These are phyloP conservation scores for Cosmopolites sordidus DNA, from an alignment of 2,888 invertebrate species.

Conservation along the genomic window DNA sequence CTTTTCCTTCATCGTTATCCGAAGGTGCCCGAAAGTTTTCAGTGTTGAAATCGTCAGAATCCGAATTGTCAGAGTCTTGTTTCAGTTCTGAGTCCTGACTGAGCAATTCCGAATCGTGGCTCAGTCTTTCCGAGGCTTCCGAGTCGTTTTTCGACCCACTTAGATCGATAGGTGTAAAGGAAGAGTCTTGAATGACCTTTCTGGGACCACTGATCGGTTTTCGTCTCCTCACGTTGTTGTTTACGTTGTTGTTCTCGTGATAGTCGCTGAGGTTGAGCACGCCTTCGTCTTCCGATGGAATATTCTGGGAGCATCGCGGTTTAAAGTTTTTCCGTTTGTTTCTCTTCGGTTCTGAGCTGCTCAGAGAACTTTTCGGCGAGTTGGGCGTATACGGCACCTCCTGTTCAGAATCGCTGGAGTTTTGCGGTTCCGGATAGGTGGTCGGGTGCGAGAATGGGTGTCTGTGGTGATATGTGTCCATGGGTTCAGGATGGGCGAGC, in stretches of 20 bases:
- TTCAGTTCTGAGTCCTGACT: constrained; percentile 22
- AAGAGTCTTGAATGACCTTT: constrained; percentile 36
- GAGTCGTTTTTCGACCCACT: constrained; percentile 34
- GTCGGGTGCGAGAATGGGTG: constrained; percentile 24
- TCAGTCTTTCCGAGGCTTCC: constrained; percentile 39
- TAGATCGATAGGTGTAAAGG: constrained; percentile 44
- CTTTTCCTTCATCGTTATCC: constrained; percentile 48
- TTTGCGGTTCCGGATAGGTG: constrained; percentile 42
- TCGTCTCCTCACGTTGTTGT: constrained; percentile 39
- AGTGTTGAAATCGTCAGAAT: constrained; percentile 38
- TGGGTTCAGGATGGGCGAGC: constrained; percentile 39
- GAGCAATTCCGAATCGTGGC: constrained; percentile 19
- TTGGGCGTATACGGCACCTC: constrained; percentile 33
- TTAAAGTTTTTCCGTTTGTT: constrained; percentile 77
- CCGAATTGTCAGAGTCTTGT: constrained; percentile 39
- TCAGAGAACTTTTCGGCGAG: constrained; percentile 33
- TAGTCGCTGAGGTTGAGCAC: constrained; percentile 33
- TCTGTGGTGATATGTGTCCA: constrained; percentile 40
- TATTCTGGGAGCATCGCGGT: constrained; percentile 60
- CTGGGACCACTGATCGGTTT: constrained; percentile 39
- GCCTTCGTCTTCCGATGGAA: constrained; percentile 30
- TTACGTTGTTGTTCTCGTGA: constrained; percentile 43
- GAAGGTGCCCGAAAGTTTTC: constrained; percentile 38
- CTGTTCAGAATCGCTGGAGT: constrained; percentile 54
- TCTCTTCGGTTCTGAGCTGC: constrained; percentile 58